Base-by-base conservation (phyloP, 2,113 vertebrate species). In the Sinocyclocheilus grahami region DNA sequence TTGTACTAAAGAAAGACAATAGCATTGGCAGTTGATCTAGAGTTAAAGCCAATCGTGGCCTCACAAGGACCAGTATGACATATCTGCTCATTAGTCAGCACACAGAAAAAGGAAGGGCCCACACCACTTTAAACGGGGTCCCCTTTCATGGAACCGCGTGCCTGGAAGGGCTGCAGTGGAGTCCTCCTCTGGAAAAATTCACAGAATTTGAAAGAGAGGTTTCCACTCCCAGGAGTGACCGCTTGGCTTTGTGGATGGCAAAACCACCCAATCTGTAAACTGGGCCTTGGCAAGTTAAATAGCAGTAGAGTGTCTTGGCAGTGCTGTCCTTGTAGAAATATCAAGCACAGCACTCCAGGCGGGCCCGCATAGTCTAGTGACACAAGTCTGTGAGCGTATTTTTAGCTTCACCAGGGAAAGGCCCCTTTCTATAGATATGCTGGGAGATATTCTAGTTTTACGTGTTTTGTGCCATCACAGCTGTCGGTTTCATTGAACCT, bases 201-300 rank as follows among this genome's bases (percentile, higher is more conserved):
- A 78, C 71, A 79, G 33, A 85, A 82, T 62, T 55, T 30, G 72
- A 86, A 42, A 51, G 20, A 83, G 81, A 82, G 85, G 69, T 82
- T 81, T 89, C 83, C 83, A 82, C 88, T 85, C 67, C 82, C 74
- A 62, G 78, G 82, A 89, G 81, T 74, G 33, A 80, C 65, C 53
- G 5, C 76, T 86, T 30, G 48, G 78, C 82, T 51, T n/a, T 16
- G 14, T n/a, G 24, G 48, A 77, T 69, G 39, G n/a, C 46, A 77
- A 89, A 85, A 81, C 76, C 72, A 37, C 88, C 85, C 85, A 85
- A 85, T 89, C 51, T 78, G 72, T 74, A 82, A 77, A 78, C 46
- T 78, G 55, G 85, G 81, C 82, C 85, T 42, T 46, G 72, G 82
- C 65, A 37, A 78, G 76, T 78, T 67, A 83, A 89, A 89, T 79